phyloP scores from a whole-genome alignment of 1,140 invertebrate species.

The Batillaria attramentaria region DNA sequence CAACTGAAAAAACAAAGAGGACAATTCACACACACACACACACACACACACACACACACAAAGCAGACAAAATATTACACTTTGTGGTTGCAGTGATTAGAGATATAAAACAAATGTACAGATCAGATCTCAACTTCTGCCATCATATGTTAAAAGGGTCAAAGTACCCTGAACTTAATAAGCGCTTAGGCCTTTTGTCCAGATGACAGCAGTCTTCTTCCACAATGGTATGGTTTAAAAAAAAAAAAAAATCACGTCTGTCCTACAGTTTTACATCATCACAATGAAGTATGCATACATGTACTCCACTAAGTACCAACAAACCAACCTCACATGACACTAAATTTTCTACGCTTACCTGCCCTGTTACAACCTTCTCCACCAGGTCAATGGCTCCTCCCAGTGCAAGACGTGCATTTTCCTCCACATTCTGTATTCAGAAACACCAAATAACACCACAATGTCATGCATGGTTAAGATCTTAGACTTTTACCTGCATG shows the following conservation, averaged over 20 bases:
- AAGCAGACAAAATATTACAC: no score
- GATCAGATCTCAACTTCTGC: no score
- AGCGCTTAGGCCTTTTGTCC: no score
- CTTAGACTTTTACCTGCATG: not conserved
- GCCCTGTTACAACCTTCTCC: conserved; percentile 33
- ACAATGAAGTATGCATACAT: not conserved
- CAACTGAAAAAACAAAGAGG: conserved; percentile 42
- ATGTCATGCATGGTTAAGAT: not conserved
- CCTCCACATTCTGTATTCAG: conserved; percentile 81
- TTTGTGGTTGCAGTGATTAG: no score
- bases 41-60: not conserved
- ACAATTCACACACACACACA: not conserved
- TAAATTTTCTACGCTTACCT: conserved; percentile 24
- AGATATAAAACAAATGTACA: no score
- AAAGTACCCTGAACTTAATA: no score
- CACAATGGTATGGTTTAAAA: no score
- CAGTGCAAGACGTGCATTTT: conserved; percentile 81
- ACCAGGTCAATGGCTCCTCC: conserved; percentile 75
- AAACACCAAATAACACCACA: not conserved
- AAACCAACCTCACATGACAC: not conserved
- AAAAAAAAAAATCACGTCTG: no score
- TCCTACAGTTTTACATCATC: no score
- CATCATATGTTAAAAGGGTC: no score
- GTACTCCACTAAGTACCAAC: not conserved
- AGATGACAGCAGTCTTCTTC: no score